Conservation (phyloP, 2,888 invertebrate species). For the Yponomeuta cagnagella region DNA sequence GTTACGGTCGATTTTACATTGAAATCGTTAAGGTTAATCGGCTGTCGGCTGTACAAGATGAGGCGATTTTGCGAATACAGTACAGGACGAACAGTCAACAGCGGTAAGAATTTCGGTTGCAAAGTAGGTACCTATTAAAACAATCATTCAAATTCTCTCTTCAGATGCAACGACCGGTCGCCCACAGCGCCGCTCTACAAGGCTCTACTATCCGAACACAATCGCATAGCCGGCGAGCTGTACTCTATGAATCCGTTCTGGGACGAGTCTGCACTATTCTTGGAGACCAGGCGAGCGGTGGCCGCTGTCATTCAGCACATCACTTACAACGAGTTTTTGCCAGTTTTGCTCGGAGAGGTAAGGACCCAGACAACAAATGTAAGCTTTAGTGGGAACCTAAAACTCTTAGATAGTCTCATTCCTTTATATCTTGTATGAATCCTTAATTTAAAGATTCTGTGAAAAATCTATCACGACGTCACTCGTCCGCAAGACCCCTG, state of each 20-base stretch:
- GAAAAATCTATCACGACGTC: no score
- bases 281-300: constrained; percentile 84
- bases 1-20: no score
- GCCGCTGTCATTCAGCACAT: constrained; percentile 89
- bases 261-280: constrained; percentile 85
- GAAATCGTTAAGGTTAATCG: no score
- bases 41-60: no score
- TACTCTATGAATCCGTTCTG: constrained; percentile 84
- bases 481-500: no score
- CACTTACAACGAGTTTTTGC: constrained; percentile 88
- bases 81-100: no score
- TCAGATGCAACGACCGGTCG: constrained; percentile 77
- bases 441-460: no score
- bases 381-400: neutral
- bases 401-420: no score
- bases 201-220: constrained; percentile 85
- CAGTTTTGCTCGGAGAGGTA: constrained; percentile 85
- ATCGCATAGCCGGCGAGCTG: constrained; percentile 83
- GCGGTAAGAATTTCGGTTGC: no score
- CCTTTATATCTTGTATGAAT: no score
- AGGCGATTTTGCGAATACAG: no score
- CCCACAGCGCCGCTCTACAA: constrained; percentile 84
- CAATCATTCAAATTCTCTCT: neutral
- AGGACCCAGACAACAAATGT: constrained; percentile 26
- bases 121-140: neutral